Percentiles rank a stretch among this genome's conserved stretches.
These are phyloP conservation scores for Sigmodon hispidus DNA, from an alignment of 2,113 vertebrate species.

Conservation along the genomic window DNA sequence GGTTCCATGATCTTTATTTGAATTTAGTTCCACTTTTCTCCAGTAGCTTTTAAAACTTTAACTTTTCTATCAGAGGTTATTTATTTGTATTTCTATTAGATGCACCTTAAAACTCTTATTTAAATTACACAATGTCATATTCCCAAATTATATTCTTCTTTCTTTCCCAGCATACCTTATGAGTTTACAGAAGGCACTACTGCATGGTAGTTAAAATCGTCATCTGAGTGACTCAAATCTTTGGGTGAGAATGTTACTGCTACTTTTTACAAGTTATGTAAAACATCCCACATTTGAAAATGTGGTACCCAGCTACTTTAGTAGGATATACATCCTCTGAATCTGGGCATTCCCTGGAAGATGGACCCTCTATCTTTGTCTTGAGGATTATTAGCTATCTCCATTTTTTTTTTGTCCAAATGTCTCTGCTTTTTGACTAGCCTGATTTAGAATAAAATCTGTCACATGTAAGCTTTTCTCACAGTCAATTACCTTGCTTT, in stretches of 20 bases:
- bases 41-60: neutral
- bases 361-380: rapidly evolving
- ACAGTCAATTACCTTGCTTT: neutral
- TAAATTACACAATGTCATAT: neutral
- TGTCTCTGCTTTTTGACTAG: neutral
- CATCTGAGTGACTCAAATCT: rapidly evolving
- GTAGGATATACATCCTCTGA: neutral
- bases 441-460: neutral
- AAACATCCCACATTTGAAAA: neutral
- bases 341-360: neutral
- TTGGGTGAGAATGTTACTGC: neutral
- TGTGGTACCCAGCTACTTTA: neutral
- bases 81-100: neutral
- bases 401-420: neutral
- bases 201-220: neutral
- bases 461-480: neutral
- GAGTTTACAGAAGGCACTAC: rapidly evolving
- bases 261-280: neutral
- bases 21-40: neutral
- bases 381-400: neutral
- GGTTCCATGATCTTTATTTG: neutral
- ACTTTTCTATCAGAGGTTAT: neutral
- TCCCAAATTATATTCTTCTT: neutral
- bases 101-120: neutral
- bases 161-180: rapidly evolving